phyloP scores from a whole-genome alignment of 2,888 invertebrate species.

The Drosophila borealis region DNA sequence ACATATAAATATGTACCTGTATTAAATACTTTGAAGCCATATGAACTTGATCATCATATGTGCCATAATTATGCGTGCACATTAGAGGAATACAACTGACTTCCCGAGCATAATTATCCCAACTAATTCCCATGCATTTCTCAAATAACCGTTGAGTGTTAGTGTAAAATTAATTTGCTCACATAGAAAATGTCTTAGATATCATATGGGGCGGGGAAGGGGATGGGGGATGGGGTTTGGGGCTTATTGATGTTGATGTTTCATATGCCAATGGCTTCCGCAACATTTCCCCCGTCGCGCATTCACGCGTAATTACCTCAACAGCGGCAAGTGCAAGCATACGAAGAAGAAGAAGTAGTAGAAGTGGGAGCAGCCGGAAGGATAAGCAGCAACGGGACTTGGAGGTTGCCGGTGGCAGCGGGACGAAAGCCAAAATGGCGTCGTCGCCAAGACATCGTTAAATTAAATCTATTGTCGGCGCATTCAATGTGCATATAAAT shows the following conservation, averaged over 20 bases:
- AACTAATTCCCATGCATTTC: constrained; percentile 17
- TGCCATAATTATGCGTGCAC: constrained; percentile 11
- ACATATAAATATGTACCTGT: neutral
- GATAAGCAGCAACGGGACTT: constrained; percentile 16
- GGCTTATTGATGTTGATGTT: constrained; percentile 55
- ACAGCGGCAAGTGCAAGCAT: constrained; percentile 9
- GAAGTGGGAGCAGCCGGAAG: constrained; percentile 2
- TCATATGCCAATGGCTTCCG: constrained; percentile 42
- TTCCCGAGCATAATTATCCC: constrained; percentile 17
- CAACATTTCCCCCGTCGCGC: constrained; percentile 22
- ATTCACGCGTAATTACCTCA: constrained; percentile 69
- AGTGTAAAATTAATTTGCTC: constrained; percentile 58
- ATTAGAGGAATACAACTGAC: constrained; percentile 19
- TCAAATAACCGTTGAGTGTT: constrained; percentile 40
- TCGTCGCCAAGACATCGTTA: constrained; percentile 70
- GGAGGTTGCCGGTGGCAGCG: constrained; percentile 20
- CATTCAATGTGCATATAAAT: constrained; percentile 74
- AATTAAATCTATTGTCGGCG: constrained; percentile 73
- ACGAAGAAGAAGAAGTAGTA: neutral
- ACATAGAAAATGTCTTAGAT: constrained; percentile 50
- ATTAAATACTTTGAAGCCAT: neutral
- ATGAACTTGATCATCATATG: constrained; percentile 1
- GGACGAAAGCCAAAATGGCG: constrained; percentile 58
- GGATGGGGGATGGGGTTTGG: neutral
- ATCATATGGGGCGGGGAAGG: constrained; percentile 10